Evolutionary conservation across 2,797 vertebrate species (phyloP).

Genomic region (Phrynocephalus guinanensis): DNA sequence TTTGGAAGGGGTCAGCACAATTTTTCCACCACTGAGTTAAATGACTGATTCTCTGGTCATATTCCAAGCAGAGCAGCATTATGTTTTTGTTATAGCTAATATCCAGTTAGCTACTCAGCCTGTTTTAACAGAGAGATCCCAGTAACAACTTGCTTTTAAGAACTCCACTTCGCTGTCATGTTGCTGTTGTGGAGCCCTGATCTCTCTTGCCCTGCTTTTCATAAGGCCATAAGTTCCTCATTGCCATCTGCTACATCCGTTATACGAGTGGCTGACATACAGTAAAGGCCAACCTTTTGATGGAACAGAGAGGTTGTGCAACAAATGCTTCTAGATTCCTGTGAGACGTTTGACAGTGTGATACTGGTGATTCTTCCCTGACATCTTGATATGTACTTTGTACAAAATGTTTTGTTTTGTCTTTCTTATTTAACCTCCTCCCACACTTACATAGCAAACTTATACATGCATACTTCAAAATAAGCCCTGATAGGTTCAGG

Average conservation of each 20-base stretch:
- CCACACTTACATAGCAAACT: constrained; percentile 1
- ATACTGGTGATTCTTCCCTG: constrained; percentile 3
- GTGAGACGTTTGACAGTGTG: constrained; percentile 8
- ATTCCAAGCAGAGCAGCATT: not conserved
- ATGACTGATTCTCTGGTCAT: not conserved
- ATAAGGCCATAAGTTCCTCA: constrained; percentile 22
- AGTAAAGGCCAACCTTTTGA: constrained; percentile 32
- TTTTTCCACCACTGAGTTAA: not conserved
- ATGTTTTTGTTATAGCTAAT: not conserved
- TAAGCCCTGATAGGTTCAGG: not conserved
- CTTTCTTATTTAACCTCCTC: constrained; percentile 17
- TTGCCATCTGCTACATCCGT: constrained; percentile 32
- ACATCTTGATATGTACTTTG: constrained; percentile 3
- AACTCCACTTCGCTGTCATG: constrained; percentile 13
- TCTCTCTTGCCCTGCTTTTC: constrained; percentile 21
- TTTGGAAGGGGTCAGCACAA: too few relatives aligned
- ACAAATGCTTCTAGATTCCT: constrained; percentile 22
- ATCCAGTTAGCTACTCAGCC: not conserved
- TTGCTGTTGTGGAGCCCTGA: constrained; percentile 5
- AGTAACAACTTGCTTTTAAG: constrained; percentile 9
- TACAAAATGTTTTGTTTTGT: constrained; percentile 1
- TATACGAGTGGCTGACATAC: constrained; percentile 16
- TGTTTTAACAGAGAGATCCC: constrained; percentile 16
- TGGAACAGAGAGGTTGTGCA: constrained; percentile 9
- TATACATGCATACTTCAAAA: not conserved